Evolutionary conservation across 1,140 invertebrate genomes (phyloP), one percentile per base, ranked within the genome.

Genomic region (Drosophila pseudoobscura): DNA sequence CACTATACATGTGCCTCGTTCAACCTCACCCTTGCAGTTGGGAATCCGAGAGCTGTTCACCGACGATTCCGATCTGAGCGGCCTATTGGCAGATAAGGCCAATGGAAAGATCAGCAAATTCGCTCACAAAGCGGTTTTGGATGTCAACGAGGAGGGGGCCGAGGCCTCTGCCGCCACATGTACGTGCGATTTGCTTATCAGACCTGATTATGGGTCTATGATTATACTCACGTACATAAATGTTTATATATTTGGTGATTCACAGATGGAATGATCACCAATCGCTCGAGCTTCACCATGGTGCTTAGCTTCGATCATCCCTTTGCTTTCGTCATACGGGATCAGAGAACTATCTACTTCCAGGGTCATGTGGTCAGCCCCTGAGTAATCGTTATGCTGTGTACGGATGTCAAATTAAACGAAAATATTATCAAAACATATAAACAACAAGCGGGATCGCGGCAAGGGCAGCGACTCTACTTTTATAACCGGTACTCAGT

Each of bases 21-120:
- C 11, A 5, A 11, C 15, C 24, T 22, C 26, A 4, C 39, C 55
- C 2, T 47, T 85, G 5, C 56, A 95, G 93, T 49, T 95, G 62
- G 94, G 94, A n/a, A 92, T 96, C 54, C 75, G 61, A 2, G 83
- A 89, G n/a, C 92, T 95, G 64, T 96, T 96, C 82, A 74, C 88
- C 15, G 63, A 91, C 13, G 6, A 29, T 6, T 94, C 94, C 2
- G 92, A 96, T 78, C 94, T 96, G 43, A 92, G 92, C 71, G 92
- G 93, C 7, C 93, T 96, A 51, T 68, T 69, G 7, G 43, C 88
- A 93, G 17, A 78, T 93, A 20, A 79, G 92, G 2, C 59, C 79
- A 83, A 13, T 50, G 95, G n/a, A 88, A 84, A 63, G 93, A 7
- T 93, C 92, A 9, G 84, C 91, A 11, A 92, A 15, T 51, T 93